These are phyloP conservation scores for Tolmerus cingulatus DNA, from an alignment of 2,888 invertebrate genomes.

Conservation along the genomic window DNA sequence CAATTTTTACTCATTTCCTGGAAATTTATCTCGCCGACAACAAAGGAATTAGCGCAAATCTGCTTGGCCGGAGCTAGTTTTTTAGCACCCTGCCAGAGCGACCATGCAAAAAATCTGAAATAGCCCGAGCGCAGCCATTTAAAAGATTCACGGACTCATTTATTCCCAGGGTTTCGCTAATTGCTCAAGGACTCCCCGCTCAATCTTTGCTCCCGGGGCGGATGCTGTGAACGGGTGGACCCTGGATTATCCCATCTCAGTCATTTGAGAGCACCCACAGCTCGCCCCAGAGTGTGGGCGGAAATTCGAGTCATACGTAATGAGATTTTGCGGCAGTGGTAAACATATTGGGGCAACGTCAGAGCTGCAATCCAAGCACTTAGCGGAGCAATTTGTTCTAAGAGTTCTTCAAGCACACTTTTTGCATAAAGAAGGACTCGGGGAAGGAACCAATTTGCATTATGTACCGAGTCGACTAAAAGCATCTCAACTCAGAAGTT, in stretches of 20 bases:
- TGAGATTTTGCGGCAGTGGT: constrained; percentile 3
- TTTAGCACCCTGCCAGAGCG: background rate
- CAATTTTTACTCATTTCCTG: background rate
- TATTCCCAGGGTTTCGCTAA: background rate
- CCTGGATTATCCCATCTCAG: background rate
- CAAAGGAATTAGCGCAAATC: background rate
- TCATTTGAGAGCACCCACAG: background rate
- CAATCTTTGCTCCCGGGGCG: background rate
- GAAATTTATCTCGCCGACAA: background rate
- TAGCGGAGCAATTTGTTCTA: constrained; percentile 19
- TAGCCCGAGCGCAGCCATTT: background rate
- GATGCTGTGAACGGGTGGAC: background rate
- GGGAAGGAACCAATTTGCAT: constrained; percentile 23
- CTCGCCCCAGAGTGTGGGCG: background rate
- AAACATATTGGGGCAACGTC: background rate
- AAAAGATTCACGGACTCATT: background rate
- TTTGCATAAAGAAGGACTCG: constrained; percentile 18
- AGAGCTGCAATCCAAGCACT: constrained; percentile 5
- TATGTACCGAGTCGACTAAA: constrained; percentile 13
- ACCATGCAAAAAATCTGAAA: background rate
- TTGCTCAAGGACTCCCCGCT: background rate
- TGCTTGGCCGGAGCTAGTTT: background rate
- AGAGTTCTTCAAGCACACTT: constrained; percentile 9
- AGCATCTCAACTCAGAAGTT: constrained; percentile 12
- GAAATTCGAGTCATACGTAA: constrained; percentile 10